Evolutionary conservation across 2,888 invertebrate species (phyloP).

Genomic region (Calameuta pallipes): DNA sequence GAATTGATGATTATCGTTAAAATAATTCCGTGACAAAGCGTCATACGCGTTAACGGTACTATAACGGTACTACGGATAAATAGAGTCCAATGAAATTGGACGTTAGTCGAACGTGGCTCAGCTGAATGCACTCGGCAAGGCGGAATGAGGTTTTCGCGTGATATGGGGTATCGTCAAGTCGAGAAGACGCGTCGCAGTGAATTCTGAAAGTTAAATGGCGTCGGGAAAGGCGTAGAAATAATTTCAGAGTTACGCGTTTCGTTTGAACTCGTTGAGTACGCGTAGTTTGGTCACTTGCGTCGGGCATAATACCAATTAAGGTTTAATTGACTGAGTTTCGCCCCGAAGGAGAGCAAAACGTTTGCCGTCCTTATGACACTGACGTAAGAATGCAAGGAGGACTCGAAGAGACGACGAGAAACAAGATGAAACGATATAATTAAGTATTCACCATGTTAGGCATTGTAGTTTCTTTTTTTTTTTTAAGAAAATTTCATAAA

Average conservation of each 20-base stretch:
- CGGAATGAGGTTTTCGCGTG: not conserved
- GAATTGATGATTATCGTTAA: not conserved
- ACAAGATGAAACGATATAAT: not conserved
- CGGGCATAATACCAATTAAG: slow-evolving; percentile 53
- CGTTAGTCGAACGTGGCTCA: not conserved
- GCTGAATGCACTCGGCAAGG: not conserved
- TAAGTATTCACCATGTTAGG: not conserved
- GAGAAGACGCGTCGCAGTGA: not conserved
- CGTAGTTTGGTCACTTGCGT: slow-evolving; percentile 38
- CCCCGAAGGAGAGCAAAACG: slow-evolving; percentile 16
- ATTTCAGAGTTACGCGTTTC: slow-evolving; percentile 7
- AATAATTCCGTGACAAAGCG: not conserved
- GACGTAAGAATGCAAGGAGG: not conserved
- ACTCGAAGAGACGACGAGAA: not conserved
- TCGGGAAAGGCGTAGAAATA: not conserved
- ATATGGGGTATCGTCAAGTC: not conserved
- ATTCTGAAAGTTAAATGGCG: not conserved
- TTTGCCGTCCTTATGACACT: not conserved
- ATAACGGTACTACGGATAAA: not conserved
- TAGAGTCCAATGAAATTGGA: not conserved
- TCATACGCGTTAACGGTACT: not conserved
- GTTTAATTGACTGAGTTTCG: slow-evolving; percentile 57
- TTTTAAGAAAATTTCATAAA: not conserved
- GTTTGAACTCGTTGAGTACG: slow-evolving; percentile 55
- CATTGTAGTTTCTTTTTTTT: not conserved